Conservation (phyloP, 1,140 invertebrate genomes). For the Apis cerana region DNA sequence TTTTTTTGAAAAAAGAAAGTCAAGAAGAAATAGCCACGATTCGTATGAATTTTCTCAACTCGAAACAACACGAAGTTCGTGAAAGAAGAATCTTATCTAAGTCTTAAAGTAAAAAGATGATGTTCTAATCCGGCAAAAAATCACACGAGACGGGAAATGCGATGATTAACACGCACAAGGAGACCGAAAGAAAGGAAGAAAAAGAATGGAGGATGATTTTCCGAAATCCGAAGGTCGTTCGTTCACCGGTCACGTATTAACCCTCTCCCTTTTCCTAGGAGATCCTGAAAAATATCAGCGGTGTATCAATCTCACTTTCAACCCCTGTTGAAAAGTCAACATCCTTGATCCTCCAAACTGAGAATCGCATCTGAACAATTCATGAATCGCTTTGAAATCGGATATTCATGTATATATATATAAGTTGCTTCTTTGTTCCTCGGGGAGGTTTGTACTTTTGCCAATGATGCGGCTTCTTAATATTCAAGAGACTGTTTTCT, state of each 20-base stretch:
- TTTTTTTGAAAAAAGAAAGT: too few relatives aligned
- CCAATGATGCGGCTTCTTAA: not conserved
- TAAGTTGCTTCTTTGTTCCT: not conserved
- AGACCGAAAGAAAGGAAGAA: slow-evolving; percentile 2
- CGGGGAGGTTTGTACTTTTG: not conserved
- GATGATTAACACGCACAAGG: slow-evolving; percentile 25
- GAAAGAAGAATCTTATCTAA: slow-evolving; percentile 2
- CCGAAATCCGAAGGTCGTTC: slow-evolving; percentile 34
- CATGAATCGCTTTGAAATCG: slow-evolving; percentile 22
- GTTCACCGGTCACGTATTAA: slow-evolving; percentile 64
- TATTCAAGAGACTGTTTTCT: not conserved
- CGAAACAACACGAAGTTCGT: not conserved
- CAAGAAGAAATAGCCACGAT: too few relatives aligned
- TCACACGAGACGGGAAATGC: not conserved
- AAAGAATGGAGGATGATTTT: slow-evolving; percentile 35
- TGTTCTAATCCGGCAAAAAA: slow-evolving; percentile 43
- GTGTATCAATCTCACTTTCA: slow-evolving; percentile 62
- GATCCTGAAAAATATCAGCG: not conserved
- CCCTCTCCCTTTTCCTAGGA: not conserved
- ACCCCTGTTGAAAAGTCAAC: slow-evolving; percentile 49
- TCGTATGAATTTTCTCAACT: not conserved
- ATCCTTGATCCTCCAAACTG: slow-evolving; percentile 48
- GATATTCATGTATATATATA: too few relatives aligned
- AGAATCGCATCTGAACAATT: slow-evolving; percentile 26
- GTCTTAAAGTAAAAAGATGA: slow-evolving; percentile 23